These are phyloP conservation scores for Petrocephalus zakoni DNA, from an alignment of 2,113 vertebrate species.

Conservation along the genomic window DNA sequence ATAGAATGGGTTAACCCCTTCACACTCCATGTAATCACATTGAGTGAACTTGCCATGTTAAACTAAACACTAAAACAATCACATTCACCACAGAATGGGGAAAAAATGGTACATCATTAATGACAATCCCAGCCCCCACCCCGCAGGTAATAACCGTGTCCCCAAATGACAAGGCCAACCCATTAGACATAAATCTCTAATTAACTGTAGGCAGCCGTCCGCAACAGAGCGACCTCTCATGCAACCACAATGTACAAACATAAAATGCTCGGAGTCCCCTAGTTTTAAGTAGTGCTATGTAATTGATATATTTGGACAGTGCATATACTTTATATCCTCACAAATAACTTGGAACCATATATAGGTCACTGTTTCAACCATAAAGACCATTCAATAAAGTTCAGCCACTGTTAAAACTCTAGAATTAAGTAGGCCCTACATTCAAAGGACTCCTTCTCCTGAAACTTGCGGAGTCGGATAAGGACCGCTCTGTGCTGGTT, in stretches of 20 bases:
- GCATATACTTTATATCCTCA: neutral
- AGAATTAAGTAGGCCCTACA: no score
- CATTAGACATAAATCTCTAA: neutral
- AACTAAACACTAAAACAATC: neutral
- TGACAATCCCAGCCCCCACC: neutral
- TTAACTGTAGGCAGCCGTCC: neutral
- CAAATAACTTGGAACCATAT: neutral
- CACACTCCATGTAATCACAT: neutral
- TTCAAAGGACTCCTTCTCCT: neutral
- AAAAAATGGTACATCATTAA: neutral
- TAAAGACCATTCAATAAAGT: neutral
- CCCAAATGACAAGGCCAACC: neutral
- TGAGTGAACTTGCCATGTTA: neutral
- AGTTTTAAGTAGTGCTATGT: neutral
- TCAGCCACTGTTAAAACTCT: neutral
- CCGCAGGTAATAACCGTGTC: neutral
- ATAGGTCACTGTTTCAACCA: neutral
- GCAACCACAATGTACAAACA: neutral
- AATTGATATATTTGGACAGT: neutral
- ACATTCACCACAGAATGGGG: neutral
- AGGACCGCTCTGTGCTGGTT: slow-evolving; percentile 17
- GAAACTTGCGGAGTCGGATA: slow-evolving; percentile 12
- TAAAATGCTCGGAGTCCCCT: neutral
- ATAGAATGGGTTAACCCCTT: neutral
- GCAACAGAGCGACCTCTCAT: neutral